Conservation (phyloP, 2,888 invertebrate genomes). For the Tanytarsus gracilentus region DNA sequence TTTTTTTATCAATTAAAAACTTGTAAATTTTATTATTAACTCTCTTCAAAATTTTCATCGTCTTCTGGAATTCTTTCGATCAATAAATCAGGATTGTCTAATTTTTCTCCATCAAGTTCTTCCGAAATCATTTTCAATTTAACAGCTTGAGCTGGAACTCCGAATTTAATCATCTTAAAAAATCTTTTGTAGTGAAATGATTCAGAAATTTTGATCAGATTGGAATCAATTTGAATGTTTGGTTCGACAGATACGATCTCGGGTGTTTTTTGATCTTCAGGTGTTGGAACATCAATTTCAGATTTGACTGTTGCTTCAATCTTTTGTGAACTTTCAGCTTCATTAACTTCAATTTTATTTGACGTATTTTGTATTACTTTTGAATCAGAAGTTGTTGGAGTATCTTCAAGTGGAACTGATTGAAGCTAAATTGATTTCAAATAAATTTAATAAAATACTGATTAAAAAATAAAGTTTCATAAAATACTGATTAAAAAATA, state of each 20-base stretch:
- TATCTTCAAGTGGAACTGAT: slow-evolving; percentile 47
- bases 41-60: background rate
- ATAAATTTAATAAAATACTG: slow-evolving; percentile 11
- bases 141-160: slow-evolving; percentile 74
- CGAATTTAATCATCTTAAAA: slow-evolving; percentile 83
- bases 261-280: background rate
- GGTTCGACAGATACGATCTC: background rate
- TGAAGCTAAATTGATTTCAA: slow-evolving; percentile 43
- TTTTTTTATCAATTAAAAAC: background rate
- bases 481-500: slow-evolving; percentile 15
- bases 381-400: slow-evolving; percentile 30
- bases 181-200: slow-evolving; percentile 53
- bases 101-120: slow-evolving; percentile 65
- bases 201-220: slow-evolving; percentile 25
- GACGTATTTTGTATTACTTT: slow-evolving; percentile 1
- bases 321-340: background rate
- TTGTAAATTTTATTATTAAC: background rate
- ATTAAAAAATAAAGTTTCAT: slow-evolving; percentile 4
- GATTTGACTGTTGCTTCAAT: background rate
- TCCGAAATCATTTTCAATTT: slow-evolving; percentile 73
- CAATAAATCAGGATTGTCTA: slow-evolving; percentile 44
- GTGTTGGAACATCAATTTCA: background rate
- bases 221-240: slow-evolving; percentile 30
- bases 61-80: slow-evolving; percentile 16
- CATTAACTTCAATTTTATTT: background rate